Evolutionary conservation across 2,113 vertebrate species (phyloP).

Genomic region (Jacana jacana): DNA sequence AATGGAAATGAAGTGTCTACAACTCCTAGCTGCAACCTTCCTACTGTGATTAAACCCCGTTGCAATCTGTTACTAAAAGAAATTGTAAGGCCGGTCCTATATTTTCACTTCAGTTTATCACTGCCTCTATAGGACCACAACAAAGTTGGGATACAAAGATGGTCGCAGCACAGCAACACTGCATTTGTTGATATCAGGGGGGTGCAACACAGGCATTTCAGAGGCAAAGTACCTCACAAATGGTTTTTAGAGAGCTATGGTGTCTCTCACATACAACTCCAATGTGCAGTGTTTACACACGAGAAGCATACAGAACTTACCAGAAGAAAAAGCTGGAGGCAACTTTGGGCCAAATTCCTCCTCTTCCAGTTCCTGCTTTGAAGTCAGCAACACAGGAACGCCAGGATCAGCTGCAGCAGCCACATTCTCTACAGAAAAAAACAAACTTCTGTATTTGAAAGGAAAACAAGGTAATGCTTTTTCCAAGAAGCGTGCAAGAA

Average conservation of each 20-base stretch:
- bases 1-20: not conserved
- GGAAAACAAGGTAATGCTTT: not conserved
- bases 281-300: not conserved
- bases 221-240: not conserved
- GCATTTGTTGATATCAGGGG: not conserved
- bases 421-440: constrained; percentile 10
- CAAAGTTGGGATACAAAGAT: not conserved
- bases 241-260: not conserved
- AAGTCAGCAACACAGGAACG: not conserved
- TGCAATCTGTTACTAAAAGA: not conserved
- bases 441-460: not conserved
- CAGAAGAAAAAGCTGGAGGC: constrained; percentile 80
- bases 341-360: constrained; percentile 93
- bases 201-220: not conserved
- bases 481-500: not conserved
- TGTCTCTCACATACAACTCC: not conserved
- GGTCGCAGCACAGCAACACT: not conserved
- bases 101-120: not conserved
- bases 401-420: not conserved
- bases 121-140: not conserved
- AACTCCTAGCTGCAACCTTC: not conserved
- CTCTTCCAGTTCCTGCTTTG: constrained; percentile 44
- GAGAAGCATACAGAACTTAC: constrained; percentile 49
- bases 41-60: not conserved
- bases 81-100: not conserved